Percentiles rank a stretch among this genome's conserved stretches.
These are phyloP conservation scores for Cyprinodon diabolis DNA, from an alignment of 2,797 vertebrate species.

Conservation along the genomic window DNA sequence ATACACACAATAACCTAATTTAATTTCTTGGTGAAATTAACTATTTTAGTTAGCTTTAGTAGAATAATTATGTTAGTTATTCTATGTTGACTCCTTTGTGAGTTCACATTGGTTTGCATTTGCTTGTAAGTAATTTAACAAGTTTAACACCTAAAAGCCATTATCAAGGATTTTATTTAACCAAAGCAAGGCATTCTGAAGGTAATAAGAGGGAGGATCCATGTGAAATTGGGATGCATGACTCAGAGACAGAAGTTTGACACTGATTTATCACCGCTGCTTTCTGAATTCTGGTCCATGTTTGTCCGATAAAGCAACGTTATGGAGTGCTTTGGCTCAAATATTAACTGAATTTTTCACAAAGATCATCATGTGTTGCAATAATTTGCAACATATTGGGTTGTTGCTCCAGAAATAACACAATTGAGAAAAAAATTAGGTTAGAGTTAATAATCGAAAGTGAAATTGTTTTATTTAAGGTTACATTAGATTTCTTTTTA, in stretches of 20 bases:
- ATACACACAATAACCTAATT: background rate
- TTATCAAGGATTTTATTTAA: background rate
- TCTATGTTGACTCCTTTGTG: background rate
- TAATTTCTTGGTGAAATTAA: background rate
- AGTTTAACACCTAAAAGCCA: background rate
- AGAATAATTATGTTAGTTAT: no score
- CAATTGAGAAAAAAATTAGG: background rate
- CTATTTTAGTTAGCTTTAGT: no score
- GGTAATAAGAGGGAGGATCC: background rate
- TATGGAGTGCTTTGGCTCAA: background rate
- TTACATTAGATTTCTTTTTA: background rate
- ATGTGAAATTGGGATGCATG: background rate
- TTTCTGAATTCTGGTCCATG: background rate
- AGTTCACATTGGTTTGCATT: background rate
- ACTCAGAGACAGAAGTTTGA: background rate
- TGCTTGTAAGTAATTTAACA: background rate
- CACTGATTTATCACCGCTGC: background rate
- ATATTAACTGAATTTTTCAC: background rate
- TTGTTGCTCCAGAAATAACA: background rate
- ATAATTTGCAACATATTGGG: background rate
- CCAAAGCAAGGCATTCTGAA: background rate
- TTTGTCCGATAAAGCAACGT: background rate
- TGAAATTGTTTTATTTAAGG: no score
- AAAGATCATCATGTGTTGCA: background rate
- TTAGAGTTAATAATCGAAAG: background rate